Percentiles rank a stretch among this genome's conserved stretches.
These are phyloP conservation scores for Paratilapia polleni DNA, from an alignment of 2,113 vertebrate genomes.

Conservation along the genomic window DNA sequence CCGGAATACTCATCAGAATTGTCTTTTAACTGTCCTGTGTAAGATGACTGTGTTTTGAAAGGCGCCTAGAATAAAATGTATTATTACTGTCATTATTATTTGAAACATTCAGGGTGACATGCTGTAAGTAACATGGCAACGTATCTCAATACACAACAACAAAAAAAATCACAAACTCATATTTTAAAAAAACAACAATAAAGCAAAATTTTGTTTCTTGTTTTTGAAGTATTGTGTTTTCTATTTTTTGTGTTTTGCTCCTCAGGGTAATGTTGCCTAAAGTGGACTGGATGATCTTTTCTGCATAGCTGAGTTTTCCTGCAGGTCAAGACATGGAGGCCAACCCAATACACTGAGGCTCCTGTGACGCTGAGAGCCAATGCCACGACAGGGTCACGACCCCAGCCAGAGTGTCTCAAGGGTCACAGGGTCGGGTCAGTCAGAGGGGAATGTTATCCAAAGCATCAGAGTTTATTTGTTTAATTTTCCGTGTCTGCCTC, in stretches of 20 bases:
- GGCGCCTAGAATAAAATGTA: background rate
- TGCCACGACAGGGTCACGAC: conserved; percentile 63
- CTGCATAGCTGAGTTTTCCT: conserved; percentile 46
- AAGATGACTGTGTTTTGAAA: background rate
- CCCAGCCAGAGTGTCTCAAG: conserved; percentile 67
- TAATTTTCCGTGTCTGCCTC: conserved; percentile 78
- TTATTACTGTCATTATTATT: background rate
- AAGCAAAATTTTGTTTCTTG: too few species aligned
- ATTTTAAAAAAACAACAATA: background rate
- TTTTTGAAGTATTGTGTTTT: background rate
- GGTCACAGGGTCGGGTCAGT: conserved; percentile 75
- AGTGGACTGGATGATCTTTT: background rate
- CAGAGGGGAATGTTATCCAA: conserved; percentile 79
- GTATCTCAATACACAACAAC: background rate
- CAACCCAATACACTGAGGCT: conserved; percentile 59
- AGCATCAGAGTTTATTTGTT: conserved; percentile 81
- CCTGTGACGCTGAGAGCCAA: conserved; percentile 34
- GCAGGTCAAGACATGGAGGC: conserved; percentile 43
- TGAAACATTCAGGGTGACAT: background rate
- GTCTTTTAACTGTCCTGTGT: background rate
- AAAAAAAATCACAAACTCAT: background rate
- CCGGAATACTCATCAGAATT: background rate
- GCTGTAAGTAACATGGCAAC: background rate
- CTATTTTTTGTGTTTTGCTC: background rate
- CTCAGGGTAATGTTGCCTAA: background rate